Conservation (phyloP, 1,140 invertebrate species). For the Adelges cooleyi region DNA sequence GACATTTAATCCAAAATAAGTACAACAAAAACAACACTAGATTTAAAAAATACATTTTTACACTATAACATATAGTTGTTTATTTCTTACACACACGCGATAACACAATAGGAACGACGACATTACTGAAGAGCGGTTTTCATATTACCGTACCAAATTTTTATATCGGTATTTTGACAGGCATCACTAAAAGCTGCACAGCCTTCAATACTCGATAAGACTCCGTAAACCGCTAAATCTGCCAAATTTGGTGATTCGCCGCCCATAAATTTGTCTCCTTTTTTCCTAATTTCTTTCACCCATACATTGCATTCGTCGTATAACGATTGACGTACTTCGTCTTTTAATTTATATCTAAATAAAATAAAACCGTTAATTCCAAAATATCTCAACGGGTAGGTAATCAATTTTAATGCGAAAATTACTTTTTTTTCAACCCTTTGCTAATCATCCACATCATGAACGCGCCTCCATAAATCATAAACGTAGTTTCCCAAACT, state of each 20-base stretch:
- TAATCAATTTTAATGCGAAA: not conserved
- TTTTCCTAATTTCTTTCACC: slow-evolving; percentile 56
- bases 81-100: no score
- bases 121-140: slow-evolving; percentile 41
- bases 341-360: slow-evolving; percentile 65
- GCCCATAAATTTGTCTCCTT: slow-evolving; percentile 63
- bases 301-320: slow-evolving; percentile 81
- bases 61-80: no score
- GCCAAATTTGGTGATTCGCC: slow-evolving; percentile 80
- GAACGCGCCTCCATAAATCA: slow-evolving; percentile 85
- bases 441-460: slow-evolving; percentile 93
- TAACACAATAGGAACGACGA: no score
- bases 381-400: not conserved
- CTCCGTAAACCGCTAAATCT: slow-evolving; percentile 86
- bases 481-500: slow-evolving; percentile 65
- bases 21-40: no score
- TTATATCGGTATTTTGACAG: slow-evolving; percentile 57
- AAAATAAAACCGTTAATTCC: not conserved
- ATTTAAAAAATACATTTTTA: no score
- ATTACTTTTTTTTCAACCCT: slow-evolving; percentile 66
- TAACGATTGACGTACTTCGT: slow-evolving; percentile 78
- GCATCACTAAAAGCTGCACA: slow-evolving; percentile 83
- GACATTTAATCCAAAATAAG: no score
- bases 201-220: slow-evolving; percentile 89
- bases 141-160: slow-evolving; percentile 44